A percentile compares a stretch with the other conserved stretches of the same genome.
Conservation (phyloP, 2,888 invertebrate genomes). For the Papilio protenor region DNA sequence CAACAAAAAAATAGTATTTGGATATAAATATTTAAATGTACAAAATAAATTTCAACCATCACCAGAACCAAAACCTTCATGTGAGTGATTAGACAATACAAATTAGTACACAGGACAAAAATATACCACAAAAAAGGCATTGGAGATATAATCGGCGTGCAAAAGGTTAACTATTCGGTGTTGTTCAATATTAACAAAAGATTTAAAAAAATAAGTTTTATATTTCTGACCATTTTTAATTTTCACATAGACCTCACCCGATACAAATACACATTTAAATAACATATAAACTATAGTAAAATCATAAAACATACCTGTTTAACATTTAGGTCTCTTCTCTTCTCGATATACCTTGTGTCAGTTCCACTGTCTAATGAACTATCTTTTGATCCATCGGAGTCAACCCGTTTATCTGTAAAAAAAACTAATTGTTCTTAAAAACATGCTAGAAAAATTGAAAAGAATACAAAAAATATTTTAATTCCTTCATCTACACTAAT, state of each 20-base stretch:
- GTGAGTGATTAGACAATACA: conserved; percentile 62
- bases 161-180: conserved; percentile 4
- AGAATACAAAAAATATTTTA: not conserved
- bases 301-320: conserved; percentile 81
- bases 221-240: not conserved
- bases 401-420: conserved; percentile 85
- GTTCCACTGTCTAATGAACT: conserved; percentile 94
- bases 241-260: not conserved
- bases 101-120: conserved; percentile 47
- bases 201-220: not conserved
- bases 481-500: not conserved
- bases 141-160: conserved; percentile 29
- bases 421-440: not conserved
- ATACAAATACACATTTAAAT: conserved; percentile 8
- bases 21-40: conserved; percentile 33
- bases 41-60: conserved; percentile 49
- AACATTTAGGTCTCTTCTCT: conserved; percentile 80
- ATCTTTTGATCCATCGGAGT: conserved; percentile 90
- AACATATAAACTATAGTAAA: not conserved
- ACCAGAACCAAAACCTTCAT: conserved; percentile 56
- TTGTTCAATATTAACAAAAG: not conserved
- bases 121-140: conserved; percentile 23
- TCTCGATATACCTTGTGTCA: conserved; percentile 85
- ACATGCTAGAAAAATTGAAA: not conserved
- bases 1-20: conserved; percentile 25